Base-by-base conservation (phyloP, 1,140 invertebrate species). In the Drosophila takahashii region DNA sequence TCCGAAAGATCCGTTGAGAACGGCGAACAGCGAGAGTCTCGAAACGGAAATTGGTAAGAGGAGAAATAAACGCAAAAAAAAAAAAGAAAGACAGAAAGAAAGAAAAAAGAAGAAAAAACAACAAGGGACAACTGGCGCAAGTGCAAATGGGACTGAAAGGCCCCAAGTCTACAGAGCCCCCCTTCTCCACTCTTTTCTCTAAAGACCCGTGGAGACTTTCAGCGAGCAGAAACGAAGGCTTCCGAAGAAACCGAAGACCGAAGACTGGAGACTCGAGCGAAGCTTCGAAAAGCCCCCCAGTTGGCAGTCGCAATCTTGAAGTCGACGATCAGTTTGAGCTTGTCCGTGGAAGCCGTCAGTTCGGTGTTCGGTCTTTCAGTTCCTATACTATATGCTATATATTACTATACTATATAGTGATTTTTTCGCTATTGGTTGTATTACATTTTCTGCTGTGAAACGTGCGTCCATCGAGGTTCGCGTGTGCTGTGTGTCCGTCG, bases 1-100 rank as follows among this genome's bases (percentile, higher is more conserved):
- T 66, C 32, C 51, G 34, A 50, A 51, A n/a, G n/a, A 71, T 29
- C 53, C 54, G 52, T 53, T 54, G 69, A 53, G 83, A 87, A 87
- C 70, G 51, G 60, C 50, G 54, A 65, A 69, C 51, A 67, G 57
- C 47, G 56, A 67, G 58, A 83, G 51, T 50, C 79, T 50, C 79
- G 45, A 89, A 89, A 89, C 83, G 83, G 83, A 87, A 87, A 87
- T 87, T 79, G 83, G 84, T 83, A 87, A 87, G 79, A 87, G 73
- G 65, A 69, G 41, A 75, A 75, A 66, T 22, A 53, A 29, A 27
- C 41, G 41, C 64, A 59, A 42, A 58, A 47, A 39, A 60, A 64
- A 26, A 66, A n/a, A n/a, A n/a, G n/a, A n/a, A n/a, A n/a, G n/a
- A n/a, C n/a, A n/a, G n/a, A n/a, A n/a, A n/a, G n/a, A n/a, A 58